phyloP scores from a whole-genome alignment of 2,113 vertebrate species.

The Sinocyclocheilus maitianheensis region DNA sequence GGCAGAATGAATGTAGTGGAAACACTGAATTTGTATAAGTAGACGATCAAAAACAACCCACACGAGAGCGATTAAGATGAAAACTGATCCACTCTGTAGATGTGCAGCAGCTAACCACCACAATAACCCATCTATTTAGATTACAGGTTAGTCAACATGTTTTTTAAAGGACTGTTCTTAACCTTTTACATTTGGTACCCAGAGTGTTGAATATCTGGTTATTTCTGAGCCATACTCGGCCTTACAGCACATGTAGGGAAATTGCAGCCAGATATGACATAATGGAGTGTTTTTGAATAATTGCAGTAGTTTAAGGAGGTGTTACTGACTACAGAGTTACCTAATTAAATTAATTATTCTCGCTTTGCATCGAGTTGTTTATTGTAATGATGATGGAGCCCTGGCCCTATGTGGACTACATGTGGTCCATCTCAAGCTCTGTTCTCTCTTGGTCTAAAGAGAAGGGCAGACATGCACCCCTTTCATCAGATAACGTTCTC shows the following conservation, averaged over 20 bases:
- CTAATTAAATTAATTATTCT: constrained; percentile 14
- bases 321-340: constrained; percentile 9
- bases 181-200: not conserved
- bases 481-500: not conserved
- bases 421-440: constrained; percentile 7
- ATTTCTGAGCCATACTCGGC: not conserved
- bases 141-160: too few species aligned
- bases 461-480: not conserved
- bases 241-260: not conserved
- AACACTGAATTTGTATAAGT: too few species aligned
- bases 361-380: not conserved
- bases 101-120: not conserved
- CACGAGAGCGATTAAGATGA: not conserved
- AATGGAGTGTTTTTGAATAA: constrained; percentile 16
- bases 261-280: constrained; percentile 9
- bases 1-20: too few species aligned
- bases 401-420: constrained; percentile 7
- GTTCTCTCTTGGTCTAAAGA: not conserved
- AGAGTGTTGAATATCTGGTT: not conserved
- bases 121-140: too few species aligned
- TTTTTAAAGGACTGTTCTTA: too few species aligned
- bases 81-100: not conserved
- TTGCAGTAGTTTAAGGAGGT: constrained; percentile 11
- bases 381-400: constrained; percentile 7
- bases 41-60: not conserved